These are phyloP conservation scores for Cloeon dipterum DNA, from an alignment of 2,888 invertebrate species.

Conservation along the genomic window DNA sequence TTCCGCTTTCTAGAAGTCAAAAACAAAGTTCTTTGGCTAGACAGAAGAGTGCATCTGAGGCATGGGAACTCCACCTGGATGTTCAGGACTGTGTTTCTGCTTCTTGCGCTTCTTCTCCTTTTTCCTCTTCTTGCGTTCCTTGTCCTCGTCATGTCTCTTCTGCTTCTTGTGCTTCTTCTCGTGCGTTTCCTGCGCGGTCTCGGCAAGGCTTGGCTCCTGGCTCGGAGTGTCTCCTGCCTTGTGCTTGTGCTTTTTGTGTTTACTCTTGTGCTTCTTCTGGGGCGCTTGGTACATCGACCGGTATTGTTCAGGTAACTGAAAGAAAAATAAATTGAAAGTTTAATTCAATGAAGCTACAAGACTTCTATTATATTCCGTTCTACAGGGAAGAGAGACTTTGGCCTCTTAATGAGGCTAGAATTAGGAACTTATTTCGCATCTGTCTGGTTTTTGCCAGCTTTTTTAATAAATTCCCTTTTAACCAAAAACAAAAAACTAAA, in stretches of 20 bases:
- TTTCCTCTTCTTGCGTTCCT: conserved; percentile 80
- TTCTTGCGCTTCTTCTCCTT: conserved; percentile 91
- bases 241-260: conserved; percentile 86
- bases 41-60: conserved; percentile 22
- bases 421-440: too few relatives aligned
- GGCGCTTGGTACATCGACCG: conserved; percentile 79
- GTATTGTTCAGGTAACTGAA: conserved; percentile 77
- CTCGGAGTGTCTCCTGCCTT: conserved; percentile 61
- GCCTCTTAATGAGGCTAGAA: too few relatives aligned
- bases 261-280: conserved; percentile 82
- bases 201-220: conserved; percentile 31
- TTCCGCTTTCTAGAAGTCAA: too few relatives aligned
- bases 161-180: conserved; percentile 93
- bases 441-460: not conserved
- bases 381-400: too few relatives aligned
- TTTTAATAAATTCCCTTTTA: not conserved
- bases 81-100: conserved; percentile 80
- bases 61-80: conserved; percentile 39
- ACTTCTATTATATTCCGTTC: too few relatives aligned
- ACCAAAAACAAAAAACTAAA: too few relatives aligned
- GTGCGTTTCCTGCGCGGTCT: conserved; percentile 42
- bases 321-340: too few relatives aligned
- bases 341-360: too few relatives aligned
- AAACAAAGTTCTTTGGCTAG: too few relatives aligned
- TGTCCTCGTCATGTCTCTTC: conserved; percentile 80